These are phyloP conservation scores for Rotaria magnacalcarata DNA, from an alignment of 2,888 invertebrate genomes.

Conservation along the genomic window DNA sequence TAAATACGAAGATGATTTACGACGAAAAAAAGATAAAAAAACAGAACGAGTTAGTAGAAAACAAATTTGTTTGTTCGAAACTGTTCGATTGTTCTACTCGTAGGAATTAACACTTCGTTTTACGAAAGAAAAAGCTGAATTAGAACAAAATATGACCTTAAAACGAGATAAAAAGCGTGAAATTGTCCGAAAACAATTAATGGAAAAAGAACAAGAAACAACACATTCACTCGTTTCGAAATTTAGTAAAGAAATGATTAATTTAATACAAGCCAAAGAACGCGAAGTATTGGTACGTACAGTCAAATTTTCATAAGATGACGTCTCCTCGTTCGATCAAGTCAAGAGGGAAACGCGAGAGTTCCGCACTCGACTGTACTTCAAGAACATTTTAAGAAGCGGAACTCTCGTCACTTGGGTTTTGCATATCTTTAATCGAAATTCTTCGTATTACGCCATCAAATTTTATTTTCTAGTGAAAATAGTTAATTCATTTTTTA, in stretches of 20 bases:
- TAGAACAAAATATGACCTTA: conserved; percentile 86
- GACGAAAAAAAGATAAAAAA: conserved; percentile 38
- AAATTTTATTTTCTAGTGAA: no score
- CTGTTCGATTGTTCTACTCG: not conserved
- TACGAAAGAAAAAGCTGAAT: conserved; percentile 82
- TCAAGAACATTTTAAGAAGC: no score
- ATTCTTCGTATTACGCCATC: no score
- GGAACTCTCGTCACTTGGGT: no score
- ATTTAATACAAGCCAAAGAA: conserved; percentile 84
- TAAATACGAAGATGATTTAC: conserved; percentile 46
- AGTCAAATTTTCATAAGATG: no score
- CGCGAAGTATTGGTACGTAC: conserved; percentile 64
- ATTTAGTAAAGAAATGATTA: conserved; percentile 95
- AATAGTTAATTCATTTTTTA: no score
- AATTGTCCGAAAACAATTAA: conserved; percentile 80
- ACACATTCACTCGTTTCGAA: conserved; percentile 92
- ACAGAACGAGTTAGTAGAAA: not conserved
- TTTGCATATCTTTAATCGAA: no score
- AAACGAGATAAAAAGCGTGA: conserved; percentile 84
- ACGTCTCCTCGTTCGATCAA: no score
- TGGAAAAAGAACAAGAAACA: conserved; percentile 86
- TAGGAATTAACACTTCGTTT: conserved; percentile 66
- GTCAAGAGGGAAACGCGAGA: no score
- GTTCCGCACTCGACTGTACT: no score
- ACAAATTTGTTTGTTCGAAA: not conserved